Conservation (phyloP, 2,888 invertebrate species). For the Cephus rjabovi region DNA sequence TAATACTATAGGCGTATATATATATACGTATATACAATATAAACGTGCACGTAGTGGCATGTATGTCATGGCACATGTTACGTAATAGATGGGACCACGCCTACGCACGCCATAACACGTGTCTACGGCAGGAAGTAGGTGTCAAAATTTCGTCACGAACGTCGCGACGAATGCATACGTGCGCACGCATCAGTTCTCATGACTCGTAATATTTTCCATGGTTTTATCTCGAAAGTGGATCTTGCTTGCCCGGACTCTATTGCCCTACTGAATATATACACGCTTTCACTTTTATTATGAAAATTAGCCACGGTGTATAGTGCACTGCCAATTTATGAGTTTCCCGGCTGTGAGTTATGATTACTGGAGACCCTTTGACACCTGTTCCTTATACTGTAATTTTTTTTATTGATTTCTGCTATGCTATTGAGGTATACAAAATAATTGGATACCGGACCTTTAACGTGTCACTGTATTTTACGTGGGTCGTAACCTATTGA, state of each 20-base stretch:
- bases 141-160: constrained; percentile 29
- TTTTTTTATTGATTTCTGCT: not conserved
- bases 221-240: not conserved
- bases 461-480: not conserved
- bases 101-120: constrained; percentile 17
- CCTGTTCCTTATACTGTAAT: not conserved
- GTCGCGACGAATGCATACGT: not conserved
- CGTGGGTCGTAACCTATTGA: not conserved
- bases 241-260: not conserved
- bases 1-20: not conserved
- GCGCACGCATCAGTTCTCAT: constrained; percentile 15
- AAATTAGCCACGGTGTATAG: not conserved
- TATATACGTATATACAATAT: not conserved
- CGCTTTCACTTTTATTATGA: not conserved
- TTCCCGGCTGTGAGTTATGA: not conserved
- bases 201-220: constrained; percentile 13
- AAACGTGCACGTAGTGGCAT: constrained; percentile 20
- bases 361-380: not conserved
- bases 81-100: constrained; percentile 25
- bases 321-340: not conserved
- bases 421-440: not conserved
- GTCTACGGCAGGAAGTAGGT: constrained; percentile 23
- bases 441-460: not conserved
- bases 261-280: not conserved
- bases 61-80: constrained; percentile 30